Evolutionary conservation across 2,888 invertebrate genomes (phyloP).

Genomic region (Zaprionus obscuricornis): DNA sequence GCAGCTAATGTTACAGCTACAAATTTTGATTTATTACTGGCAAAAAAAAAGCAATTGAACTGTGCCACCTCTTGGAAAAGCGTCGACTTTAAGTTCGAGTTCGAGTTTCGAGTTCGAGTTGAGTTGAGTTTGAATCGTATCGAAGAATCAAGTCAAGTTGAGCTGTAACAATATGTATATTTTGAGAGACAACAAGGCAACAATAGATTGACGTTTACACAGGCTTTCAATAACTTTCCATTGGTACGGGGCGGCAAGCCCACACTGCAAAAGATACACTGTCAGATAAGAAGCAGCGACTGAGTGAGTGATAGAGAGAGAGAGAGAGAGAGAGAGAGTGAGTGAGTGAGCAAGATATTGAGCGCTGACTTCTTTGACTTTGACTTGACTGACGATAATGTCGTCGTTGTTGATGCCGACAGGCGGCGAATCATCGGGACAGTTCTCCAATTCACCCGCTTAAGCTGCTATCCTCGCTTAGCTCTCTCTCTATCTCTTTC

Average conservation of each 20-base stretch:
- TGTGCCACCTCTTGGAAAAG: no score
- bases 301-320: constrained; percentile 28
- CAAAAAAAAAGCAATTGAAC: no score
- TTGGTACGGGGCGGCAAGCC: constrained; percentile 60
- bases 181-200: constrained; percentile 46
- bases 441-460: constrained; percentile 10
- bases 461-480: constrained; percentile 55
- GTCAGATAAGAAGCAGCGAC: constrained; percentile 65
- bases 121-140: no score
- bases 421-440: constrained; percentile 67
- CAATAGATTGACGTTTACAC: constrained; percentile 57
- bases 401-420: constrained; percentile 68
- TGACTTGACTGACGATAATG: constrained; percentile 69
- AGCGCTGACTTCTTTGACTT: constrained; percentile 67
- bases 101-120: no score
- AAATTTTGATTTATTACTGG: no score
- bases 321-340: constrained; percentile 14
- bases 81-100: no score
- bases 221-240: constrained; percentile 74
- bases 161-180: constrained; percentile 48
- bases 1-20: no score
- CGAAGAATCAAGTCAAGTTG: no score
- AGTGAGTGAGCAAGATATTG: constrained; percentile 3
- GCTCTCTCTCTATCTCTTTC: constrained; percentile 22
- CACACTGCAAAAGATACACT: constrained; percentile 69